Conservation (phyloP, 92 coral and sea anemone genomes). For the Umimayanthus chanpuru region DNA sequence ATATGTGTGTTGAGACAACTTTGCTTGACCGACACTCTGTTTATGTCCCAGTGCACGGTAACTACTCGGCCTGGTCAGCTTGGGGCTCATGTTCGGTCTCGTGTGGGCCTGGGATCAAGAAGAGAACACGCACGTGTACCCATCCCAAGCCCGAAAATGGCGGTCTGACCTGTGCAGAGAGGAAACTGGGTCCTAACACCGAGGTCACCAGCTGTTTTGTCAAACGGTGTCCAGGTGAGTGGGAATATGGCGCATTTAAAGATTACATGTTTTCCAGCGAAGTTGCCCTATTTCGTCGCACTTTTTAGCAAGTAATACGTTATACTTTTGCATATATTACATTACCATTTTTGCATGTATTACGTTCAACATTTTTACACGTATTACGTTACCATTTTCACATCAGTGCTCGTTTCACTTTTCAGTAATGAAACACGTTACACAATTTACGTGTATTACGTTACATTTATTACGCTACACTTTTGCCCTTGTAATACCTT, state of each 20-base stretch:
- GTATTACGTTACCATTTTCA: too few species aligned
- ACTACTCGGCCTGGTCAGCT: conserved; percentile 80
- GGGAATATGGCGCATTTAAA: not conserved
- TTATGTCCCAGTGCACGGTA: conserved; percentile 71
- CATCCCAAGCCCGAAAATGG: conserved; percentile 86
- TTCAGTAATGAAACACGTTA: too few species aligned
- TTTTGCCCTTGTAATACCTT: too few species aligned
- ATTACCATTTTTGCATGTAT: too few species aligned
- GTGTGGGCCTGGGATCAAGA: conserved; percentile 76
- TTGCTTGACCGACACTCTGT: not conserved
- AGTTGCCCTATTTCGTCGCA: not conserved
- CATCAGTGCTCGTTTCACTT: too few species aligned
- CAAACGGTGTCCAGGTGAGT: conserved; percentile 75
- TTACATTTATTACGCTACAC: too few species aligned
- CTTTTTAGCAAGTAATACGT: too few species aligned
- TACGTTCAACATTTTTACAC: too few species aligned
- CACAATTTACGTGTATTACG: too few species aligned
- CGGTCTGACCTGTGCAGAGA: conserved; percentile 78
- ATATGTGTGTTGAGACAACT: not conserved
- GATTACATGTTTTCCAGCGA: not conserved
- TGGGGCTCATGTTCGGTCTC: conserved; percentile 84
- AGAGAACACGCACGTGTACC: conserved; percentile 80
- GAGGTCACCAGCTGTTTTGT: conserved; percentile 63
- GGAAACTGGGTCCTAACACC: conserved; percentile 74
- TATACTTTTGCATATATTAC: too few species aligned